Conservation (phyloP, 2,888 invertebrate species). For the Drosophila subquinaria region DNA sequence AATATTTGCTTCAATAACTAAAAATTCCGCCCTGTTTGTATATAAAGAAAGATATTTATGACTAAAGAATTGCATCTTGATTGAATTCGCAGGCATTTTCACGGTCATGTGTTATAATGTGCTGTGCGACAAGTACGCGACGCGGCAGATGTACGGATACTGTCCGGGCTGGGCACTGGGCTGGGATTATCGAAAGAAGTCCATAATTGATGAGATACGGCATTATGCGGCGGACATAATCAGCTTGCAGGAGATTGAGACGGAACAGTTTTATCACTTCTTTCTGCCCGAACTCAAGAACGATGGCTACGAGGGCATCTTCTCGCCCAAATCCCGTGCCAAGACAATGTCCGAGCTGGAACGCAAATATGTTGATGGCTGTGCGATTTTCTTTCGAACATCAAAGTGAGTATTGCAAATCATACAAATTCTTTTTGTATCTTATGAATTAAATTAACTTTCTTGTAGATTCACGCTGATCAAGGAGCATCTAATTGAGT, state of each 20-base stretch:
- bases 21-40: too few species aligned
- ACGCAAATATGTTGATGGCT: constrained; percentile 99
- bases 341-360: constrained; percentile 99
- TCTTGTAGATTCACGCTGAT: constrained; percentile 94
- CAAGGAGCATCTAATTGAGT: constrained; percentile 98
- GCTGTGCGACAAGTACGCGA: constrained; percentile 99
- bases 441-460: neutral
- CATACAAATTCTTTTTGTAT: neutral
- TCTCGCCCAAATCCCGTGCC: constrained; percentile 98
- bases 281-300: constrained; percentile 97
- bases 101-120: constrained; percentile 99
- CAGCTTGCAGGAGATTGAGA: constrained; percentile 98
- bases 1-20: too few species aligned
- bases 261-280: constrained; percentile 98
- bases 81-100: constrained; percentile 90
- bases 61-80: neutral
- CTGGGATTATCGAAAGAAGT: constrained; percentile 99
- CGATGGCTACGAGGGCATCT: constrained; percentile 97
- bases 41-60: too few species aligned
- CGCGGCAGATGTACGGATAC: constrained; percentile 99
- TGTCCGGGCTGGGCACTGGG: constrained; percentile 99
- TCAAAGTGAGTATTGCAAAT: constrained; percentile 90
- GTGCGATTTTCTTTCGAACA: constrained; percentile 98
- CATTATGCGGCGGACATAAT: constrained; percentile 99
- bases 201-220: constrained; percentile 97